A percentile compares a stretch with the other conserved stretches of the same genome.
These are phyloP conservation scores for Palloptera scutellata DNA, from an alignment of 2,888 invertebrate genomes.

Conservation along the genomic window DNA sequence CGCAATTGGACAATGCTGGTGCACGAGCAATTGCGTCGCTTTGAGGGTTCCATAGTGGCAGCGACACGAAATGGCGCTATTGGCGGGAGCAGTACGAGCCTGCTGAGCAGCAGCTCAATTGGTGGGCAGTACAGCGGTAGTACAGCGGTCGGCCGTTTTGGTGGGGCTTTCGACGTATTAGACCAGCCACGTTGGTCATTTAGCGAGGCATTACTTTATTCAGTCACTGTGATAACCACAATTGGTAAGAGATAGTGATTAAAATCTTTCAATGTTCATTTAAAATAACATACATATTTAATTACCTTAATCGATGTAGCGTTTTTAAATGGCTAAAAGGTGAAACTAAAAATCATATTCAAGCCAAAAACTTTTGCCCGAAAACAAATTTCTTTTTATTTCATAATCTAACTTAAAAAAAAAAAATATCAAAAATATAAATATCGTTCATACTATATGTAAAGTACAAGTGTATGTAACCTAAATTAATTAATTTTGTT, in stretches of 20 bases:
- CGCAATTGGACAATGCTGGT: constrained; percentile 84
- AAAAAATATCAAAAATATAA: too few relatives aligned
- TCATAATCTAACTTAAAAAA: too few relatives aligned
- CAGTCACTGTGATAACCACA: constrained; percentile 87
- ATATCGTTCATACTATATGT: too few relatives aligned
- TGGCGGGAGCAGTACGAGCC: constrained; percentile 32
- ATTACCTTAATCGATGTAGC: too few relatives aligned
- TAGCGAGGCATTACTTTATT: constrained; percentile 83
- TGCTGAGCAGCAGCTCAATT: constrained; percentile 36
- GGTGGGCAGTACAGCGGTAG: background rate
- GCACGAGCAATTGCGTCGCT: constrained; percentile 78
- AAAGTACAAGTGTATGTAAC: too few relatives aligned
- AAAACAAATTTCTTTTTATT: too few relatives aligned
- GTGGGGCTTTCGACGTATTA: constrained; percentile 31
- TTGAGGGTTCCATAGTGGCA: constrained; percentile 81
- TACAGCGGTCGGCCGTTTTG: constrained; percentile 37
- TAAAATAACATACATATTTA: too few relatives aligned
- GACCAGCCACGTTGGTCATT: constrained; percentile 73
- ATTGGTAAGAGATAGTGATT: constrained; percentile 73
- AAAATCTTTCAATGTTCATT: background rate
- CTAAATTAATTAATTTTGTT: too few relatives aligned
- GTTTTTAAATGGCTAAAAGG: too few relatives aligned
- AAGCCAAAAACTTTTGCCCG: too few relatives aligned
- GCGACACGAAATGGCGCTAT: constrained; percentile 69
- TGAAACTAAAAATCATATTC: too few relatives aligned